Evolutionary conservation across 2,113 vertebrate species (phyloP).

Genomic region (Urocolius indicus): DNA sequence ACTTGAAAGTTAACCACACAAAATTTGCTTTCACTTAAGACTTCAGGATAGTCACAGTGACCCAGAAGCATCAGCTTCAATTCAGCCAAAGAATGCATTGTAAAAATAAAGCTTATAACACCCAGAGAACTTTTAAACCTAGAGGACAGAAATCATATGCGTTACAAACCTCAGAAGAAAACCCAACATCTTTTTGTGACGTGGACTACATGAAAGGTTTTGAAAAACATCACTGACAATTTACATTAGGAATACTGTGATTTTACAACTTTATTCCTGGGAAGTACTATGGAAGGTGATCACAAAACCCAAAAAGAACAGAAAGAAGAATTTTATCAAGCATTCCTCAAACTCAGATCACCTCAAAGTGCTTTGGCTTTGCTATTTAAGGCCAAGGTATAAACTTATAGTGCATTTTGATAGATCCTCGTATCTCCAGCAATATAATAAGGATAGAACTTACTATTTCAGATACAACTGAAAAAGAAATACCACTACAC

Average conservation of each 20-base stretch:
- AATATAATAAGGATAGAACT: background rate
- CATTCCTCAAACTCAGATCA: background rate
- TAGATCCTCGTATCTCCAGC: background rate
- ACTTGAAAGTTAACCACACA: background rate
- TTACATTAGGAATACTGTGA: background rate
- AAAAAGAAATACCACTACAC: background rate
- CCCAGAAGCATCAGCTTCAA: background rate
- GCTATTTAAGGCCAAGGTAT: background rate
- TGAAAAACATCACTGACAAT: background rate
- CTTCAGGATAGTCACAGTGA: background rate
- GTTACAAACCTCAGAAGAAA: background rate
- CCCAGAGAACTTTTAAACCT: background rate
- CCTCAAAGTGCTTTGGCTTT: background rate
- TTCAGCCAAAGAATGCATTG: background rate
- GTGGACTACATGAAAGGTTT: background rate
- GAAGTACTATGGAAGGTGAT: rapidly evolving
- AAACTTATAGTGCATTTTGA: background rate
- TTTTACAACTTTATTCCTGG: background rate
- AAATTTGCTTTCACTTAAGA: background rate
- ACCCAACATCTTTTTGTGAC: rapidly evolving
- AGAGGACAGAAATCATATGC: background rate
- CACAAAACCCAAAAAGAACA: background rate
- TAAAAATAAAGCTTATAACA: background rate
- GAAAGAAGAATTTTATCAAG: background rate
- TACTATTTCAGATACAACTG: background rate